A percentile compares a stretch with the other conserved stretches of the same genome.
Evolutionary conservation across 1,140 invertebrate genomes (phyloP).

Genomic region (Melipona quadrifasciata): DNA sequence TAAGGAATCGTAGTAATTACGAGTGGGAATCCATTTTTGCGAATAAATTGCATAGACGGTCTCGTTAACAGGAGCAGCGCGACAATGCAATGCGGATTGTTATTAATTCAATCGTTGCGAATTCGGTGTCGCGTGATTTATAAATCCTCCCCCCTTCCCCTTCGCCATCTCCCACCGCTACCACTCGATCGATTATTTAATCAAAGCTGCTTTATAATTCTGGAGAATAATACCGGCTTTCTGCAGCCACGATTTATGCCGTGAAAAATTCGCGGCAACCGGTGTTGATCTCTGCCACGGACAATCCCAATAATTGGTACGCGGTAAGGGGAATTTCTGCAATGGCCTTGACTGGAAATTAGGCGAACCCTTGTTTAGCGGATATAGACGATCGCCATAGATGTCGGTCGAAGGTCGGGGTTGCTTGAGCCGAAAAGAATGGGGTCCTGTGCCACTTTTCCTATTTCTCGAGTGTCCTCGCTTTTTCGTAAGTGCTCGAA

Average conservation of each 20-base stretch:
- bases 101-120: constrained; percentile 43
- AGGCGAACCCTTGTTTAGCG: background rate
- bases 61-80: background rate
- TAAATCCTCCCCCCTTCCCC: background rate
- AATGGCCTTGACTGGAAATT: constrained; percentile 39
- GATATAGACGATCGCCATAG: background rate
- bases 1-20: background rate
- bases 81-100: constrained; percentile 15
- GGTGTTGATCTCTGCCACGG: background rate
- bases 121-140: constrained; percentile 24
- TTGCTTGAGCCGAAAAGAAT: background rate
- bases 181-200: constrained; percentile 27
- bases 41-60: constrained; percentile 4
- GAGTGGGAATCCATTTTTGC: background rate
- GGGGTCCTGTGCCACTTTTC: rapidly evolving
- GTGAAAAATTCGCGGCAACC: background rate
- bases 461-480: background rate
- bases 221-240: background rate
- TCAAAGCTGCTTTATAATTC: constrained; percentile 25
- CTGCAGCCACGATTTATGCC: background rate
- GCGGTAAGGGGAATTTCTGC: background rate
- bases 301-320: background rate
- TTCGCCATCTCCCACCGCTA: background rate
- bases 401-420: background rate
- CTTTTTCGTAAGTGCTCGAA: background rate